Conservation (phyloP, 2,113 vertebrate genomes). For the Hystrix brachyura region DNA sequence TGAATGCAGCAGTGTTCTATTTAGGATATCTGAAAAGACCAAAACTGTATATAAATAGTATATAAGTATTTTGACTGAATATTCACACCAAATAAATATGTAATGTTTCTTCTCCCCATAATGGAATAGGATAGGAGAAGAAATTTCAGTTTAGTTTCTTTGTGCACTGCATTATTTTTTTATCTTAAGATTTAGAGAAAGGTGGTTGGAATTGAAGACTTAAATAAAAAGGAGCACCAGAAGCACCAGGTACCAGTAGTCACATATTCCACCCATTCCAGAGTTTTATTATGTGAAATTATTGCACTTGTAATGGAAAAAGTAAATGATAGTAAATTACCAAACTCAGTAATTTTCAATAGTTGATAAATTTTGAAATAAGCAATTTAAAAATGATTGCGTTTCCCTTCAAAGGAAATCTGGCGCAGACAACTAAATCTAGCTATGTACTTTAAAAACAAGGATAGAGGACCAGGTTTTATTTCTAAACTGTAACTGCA, state of each 20-base stretch:
- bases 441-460: conserved; percentile 74
- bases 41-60: conserved; percentile 45
- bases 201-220: conserved; percentile 64
- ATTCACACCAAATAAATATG: conserved; percentile 62
- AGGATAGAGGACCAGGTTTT: conserved; percentile 62
- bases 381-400: conserved; percentile 82
- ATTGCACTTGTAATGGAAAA: conserved; percentile 89
- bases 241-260: conserved; percentile 76
- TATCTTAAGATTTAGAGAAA: conserved; percentile 47
- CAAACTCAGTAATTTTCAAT: conserved; percentile 81
- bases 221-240: conserved; percentile 81
- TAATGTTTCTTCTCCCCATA: conserved; percentile 52
- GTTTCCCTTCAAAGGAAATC: conserved; percentile 82
- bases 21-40: conserved; percentile 34
- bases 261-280: conserved; percentile 77
- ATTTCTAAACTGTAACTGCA: conserved; percentile 76
- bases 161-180: not conserved
- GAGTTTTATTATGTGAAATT: conserved; percentile 83
- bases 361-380: conserved; percentile 75
- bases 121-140: conserved; percentile 18
- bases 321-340: conserved; percentile 83
- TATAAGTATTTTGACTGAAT: conserved; percentile 61
- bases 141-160: conserved; percentile 40
- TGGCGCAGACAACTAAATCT: conserved; percentile 72
- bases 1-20: conserved; percentile 36